Conservation (phyloP, 2,888 invertebrate species). For the Pollenia angustigena region DNA sequence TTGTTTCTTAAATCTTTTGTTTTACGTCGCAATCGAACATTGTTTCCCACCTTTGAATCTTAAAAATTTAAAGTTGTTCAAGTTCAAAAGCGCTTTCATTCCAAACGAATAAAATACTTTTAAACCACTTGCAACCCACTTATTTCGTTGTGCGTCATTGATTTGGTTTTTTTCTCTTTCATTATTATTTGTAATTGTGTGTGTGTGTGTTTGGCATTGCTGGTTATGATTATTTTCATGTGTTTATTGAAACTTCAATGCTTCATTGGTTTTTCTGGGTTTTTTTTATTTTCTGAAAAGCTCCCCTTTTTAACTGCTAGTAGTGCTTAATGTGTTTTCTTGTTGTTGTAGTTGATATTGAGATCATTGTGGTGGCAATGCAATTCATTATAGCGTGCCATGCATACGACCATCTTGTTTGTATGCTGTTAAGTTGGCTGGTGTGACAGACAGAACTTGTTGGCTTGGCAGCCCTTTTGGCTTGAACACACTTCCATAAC, state of each 20-base stretch:
- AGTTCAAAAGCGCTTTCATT: background rate
- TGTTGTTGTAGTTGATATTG: slow-evolving; percentile 58
- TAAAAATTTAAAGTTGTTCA: slow-evolving; percentile 2
- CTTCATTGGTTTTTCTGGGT: slow-evolving; percentile 59
- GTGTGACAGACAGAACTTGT: slow-evolving; percentile 36
- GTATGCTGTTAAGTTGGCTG: slow-evolving; percentile 2
- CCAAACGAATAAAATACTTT: slow-evolving; percentile 5
- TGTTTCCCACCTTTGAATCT: background rate
- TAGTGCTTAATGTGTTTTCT: slow-evolving; percentile 10
- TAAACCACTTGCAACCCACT: slow-evolving; percentile 64
- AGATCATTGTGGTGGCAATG: slow-evolving; percentile 72
- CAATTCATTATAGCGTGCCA: slow-evolving; percentile 72
- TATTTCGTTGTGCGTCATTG: slow-evolving; percentile 66
- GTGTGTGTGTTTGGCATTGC: slow-evolving; percentile 22
- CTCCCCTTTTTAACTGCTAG: slow-evolving; percentile 38
- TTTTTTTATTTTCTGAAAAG: slow-evolving; percentile 35
- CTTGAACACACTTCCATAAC: slow-evolving; percentile 70
- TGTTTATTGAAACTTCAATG: slow-evolving; percentile 64
- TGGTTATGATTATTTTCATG: slow-evolving; percentile 31
- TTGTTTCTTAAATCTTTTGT: background rate
- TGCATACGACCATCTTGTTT: slow-evolving; percentile 65
- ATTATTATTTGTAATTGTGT: background rate
- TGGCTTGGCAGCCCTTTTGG: slow-evolving; percentile 46
- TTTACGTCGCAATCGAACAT: background rate
- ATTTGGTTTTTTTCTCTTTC: slow-evolving; percentile 24